Conservation (phyloP, 2,797 vertebrate genomes). For the Pelodytes ibericus region DNA sequence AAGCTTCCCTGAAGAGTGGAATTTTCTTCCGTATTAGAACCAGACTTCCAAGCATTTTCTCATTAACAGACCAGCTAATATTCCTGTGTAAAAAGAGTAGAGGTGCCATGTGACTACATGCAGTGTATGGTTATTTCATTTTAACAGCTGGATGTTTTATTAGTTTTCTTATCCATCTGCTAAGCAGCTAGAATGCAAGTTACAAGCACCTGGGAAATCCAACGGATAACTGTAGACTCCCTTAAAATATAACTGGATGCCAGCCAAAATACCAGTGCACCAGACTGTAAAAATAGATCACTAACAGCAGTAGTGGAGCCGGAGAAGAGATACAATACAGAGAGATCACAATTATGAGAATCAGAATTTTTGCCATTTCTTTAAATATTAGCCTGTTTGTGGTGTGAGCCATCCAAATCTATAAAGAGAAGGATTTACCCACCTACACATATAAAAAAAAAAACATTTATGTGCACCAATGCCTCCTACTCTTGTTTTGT, state of each 20-base stretch:
- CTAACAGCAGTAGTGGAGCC: slow-evolving; percentile 56
- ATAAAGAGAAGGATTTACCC: no score
- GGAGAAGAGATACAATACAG: not conserved
- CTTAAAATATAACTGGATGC: slow-evolving; percentile 69
- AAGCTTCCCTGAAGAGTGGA: not conserved
- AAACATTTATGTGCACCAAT: no score
- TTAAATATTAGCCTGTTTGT: no score
- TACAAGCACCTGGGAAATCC: slow-evolving; percentile 63
- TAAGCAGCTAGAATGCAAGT: slow-evolving; percentile 59
- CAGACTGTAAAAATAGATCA: slow-evolving; percentile 70
- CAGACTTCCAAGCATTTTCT: slow-evolving; percentile 10
- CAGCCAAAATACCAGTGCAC: slow-evolving; percentile 70
- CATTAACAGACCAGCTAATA: slow-evolving; percentile 14
- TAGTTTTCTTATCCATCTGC: slow-evolving; percentile 62
- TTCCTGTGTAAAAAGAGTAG: slow-evolving; percentile 13
- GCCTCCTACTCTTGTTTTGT: no score
- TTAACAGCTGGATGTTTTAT: slow-evolving; percentile 60
- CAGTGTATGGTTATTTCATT: slow-evolving; percentile 59
- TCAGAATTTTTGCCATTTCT: not conserved
- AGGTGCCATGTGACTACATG: slow-evolving; percentile 59
- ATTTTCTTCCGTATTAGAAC: slow-evolving; percentile 26
- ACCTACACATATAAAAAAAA: no score
- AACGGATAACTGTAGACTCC: slow-evolving; percentile 67
- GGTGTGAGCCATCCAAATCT: no score
- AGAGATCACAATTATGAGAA: not conserved